Conservation (phyloP, 1,140 invertebrate genomes). For the Hycleus cichorii region DNA sequence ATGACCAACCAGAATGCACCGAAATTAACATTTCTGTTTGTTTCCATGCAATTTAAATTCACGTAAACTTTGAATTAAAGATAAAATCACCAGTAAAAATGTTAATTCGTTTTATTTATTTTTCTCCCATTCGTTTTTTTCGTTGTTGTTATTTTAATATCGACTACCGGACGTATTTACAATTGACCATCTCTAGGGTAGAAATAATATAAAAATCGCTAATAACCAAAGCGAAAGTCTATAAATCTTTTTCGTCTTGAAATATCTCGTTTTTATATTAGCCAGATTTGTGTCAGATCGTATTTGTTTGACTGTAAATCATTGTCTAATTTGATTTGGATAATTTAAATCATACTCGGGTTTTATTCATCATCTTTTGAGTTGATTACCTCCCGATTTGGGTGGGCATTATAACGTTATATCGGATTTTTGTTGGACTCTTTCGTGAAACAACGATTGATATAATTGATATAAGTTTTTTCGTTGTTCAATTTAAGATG, state of each 20-base stretch:
- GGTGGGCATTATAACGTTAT: not conserved
- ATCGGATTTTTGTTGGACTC: no score
- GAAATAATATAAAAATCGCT: no score
- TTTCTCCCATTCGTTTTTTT: no score
- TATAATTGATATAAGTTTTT: no score
- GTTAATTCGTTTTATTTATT: not conserved
- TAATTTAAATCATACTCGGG: slow-evolving; percentile 12
- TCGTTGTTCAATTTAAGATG: no score
- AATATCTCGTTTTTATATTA: not conserved
- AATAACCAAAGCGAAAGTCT: no score
- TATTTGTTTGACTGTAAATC: no score
- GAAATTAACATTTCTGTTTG: slow-evolving; percentile 10
- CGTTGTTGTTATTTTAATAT: no score
- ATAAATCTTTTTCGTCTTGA: no score
- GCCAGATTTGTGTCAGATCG: no score
- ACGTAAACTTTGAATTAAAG: slow-evolving; percentile 16
- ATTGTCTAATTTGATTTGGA: slow-evolving; percentile 9
- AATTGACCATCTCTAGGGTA: no score
- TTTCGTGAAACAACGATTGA: not conserved
- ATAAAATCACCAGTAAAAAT: slow-evolving; percentile 15
- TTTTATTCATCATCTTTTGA: not conserved
- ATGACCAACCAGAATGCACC: slow-evolving; percentile 1
- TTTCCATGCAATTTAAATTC: slow-evolving; percentile 13
- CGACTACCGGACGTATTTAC: no score
- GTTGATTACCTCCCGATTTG: not conserved